Evolutionary conservation across 2,797 vertebrate species (phyloP).

Genomic region (Cyclura pinguis): DNA sequence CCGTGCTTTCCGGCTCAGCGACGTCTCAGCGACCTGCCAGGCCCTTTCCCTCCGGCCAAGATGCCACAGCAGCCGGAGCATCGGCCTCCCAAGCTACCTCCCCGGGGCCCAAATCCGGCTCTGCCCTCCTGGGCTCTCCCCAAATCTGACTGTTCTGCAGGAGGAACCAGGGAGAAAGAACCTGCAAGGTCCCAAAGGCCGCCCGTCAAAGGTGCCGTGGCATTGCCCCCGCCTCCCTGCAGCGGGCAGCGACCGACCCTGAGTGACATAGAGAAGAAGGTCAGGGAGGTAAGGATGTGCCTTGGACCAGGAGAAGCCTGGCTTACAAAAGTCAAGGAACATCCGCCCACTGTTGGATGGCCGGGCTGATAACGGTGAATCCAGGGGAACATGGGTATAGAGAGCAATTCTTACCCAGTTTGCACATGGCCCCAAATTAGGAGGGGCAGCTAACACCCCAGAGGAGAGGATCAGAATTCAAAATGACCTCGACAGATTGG

Average conservation of each 20-base stretch:
- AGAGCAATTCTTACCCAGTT: too few species aligned
- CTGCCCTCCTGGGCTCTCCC: conserved; percentile 35
- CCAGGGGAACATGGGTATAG: too few species aligned
- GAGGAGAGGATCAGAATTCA: too few species aligned
- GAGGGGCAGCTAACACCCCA: too few species aligned
- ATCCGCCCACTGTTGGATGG: too few species aligned
- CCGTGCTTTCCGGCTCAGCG: not conserved
- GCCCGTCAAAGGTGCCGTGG: not conserved
- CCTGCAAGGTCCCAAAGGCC: not conserved
- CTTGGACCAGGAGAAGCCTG: accelerated
- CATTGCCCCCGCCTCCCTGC: accelerated
- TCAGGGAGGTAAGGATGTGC: not conserved
- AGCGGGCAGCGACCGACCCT: not conserved
- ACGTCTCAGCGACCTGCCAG: not conserved
- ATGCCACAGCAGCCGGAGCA: not conserved
- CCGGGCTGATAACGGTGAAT: not conserved
- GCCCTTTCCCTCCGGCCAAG: not conserved
- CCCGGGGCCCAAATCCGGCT: not conserved
- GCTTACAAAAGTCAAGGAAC: too few species aligned
- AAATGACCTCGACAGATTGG: too few species aligned
- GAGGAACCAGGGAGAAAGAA: conserved; percentile 11
- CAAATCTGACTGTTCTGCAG: not conserved
- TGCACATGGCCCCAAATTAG: too few species aligned
- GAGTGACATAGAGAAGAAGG: conserved; percentile 3
- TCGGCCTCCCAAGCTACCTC: not conserved